Evolutionary conservation across 2,113 vertebrate genomes (phyloP).

Genomic region (Chrysochloris asiatica): DNA sequence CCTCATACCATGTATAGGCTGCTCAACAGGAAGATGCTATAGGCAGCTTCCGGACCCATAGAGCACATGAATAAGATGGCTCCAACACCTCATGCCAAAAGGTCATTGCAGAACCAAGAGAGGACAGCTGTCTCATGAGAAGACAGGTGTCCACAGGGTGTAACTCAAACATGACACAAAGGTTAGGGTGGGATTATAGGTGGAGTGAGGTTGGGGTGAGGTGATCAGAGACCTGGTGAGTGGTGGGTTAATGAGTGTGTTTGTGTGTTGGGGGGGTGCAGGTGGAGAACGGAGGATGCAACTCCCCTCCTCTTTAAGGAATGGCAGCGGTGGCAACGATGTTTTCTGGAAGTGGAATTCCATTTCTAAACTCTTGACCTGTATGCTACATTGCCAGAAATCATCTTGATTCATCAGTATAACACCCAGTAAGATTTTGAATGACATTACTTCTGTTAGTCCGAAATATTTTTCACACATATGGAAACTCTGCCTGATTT

Average conservation of each 20-base stretch:
- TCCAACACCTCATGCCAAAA: not conserved
- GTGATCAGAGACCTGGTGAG: not conserved
- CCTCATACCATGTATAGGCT: not conserved
- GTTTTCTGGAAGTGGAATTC: not conserved
- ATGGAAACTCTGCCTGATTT: not conserved
- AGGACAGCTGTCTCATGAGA: not conserved
- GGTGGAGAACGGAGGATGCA: not conserved
- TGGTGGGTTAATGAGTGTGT: not conserved
- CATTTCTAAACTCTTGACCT: not conserved
- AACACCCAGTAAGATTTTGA: not conserved
- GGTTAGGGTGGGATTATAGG: not conserved
- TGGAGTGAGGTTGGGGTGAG: not conserved
- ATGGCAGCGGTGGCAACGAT: not conserved
- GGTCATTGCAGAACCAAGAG: not conserved
- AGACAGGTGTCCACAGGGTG: not conserved
- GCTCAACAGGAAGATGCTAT: not conserved
- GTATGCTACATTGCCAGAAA: not conserved
- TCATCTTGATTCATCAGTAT: not conserved
- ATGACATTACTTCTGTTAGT: not conserved
- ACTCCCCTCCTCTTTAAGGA: not conserved
- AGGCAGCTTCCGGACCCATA: not conserved
- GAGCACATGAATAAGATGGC: not conserved
- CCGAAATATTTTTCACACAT: not conserved
- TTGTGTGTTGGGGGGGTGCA: not conserved
- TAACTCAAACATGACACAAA: accelerated